These are phyloP conservation scores for Drosophila borealis DNA, from an alignment of 2,888 invertebrate genomes.

Conservation along the genomic window DNA sequence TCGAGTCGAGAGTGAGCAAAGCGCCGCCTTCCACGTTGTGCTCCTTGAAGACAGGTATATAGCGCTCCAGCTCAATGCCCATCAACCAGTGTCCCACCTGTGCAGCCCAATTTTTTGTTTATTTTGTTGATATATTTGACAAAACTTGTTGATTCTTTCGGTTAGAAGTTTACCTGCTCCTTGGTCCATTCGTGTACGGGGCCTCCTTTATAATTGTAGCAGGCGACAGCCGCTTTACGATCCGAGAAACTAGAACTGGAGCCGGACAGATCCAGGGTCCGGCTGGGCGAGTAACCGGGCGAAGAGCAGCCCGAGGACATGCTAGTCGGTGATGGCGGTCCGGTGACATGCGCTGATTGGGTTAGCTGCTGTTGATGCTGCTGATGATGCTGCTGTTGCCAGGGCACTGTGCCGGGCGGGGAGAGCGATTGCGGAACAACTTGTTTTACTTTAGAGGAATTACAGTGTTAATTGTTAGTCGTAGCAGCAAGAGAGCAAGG, in stretches of 20 bases:
- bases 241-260: constrained; percentile 88
- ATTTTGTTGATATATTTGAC: not conserved
- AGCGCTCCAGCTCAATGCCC: constrained; percentile 93
- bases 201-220: constrained; percentile 89
- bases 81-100: constrained; percentile 97
- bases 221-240: constrained; percentile 86
- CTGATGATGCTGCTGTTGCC: constrained; percentile 86
- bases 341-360: constrained; percentile 85
- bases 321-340: constrained; percentile 88
- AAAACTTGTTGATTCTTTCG: not conserved
- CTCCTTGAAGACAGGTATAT: constrained; percentile 94
- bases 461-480: constrained; percentile 24
- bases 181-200: constrained; percentile 92
- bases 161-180: constrained; percentile 87
- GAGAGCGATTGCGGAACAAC: constrained; percentile 88
- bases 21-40: constrained; percentile 94
- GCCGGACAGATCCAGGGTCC: constrained; percentile 86
- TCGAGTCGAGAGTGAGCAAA: constrained; percentile 94
- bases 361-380: constrained; percentile 82
- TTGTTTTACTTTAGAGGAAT: constrained; percentile 86
- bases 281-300: constrained; percentile 86
- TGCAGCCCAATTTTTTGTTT: not conserved
- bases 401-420: constrained; percentile 88
- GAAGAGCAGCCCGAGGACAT: constrained; percentile 88
- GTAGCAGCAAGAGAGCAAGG: constrained; percentile 27